Evolutionary conservation across 2,113 vertebrate species (phyloP).

Genomic region (Lycaon pictus): DNA sequence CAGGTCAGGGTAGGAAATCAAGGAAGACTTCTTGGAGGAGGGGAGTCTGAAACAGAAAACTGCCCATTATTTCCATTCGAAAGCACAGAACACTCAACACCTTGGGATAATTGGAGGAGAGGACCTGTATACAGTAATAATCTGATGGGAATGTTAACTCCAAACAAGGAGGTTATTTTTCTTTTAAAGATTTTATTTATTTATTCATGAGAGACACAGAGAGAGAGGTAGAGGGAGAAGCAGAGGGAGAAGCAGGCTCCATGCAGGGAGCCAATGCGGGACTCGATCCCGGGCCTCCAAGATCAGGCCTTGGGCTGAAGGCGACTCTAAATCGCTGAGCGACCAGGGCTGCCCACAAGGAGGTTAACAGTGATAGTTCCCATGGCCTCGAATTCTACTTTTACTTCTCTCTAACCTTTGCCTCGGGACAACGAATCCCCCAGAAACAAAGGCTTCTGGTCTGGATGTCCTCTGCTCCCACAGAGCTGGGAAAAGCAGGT

Average conservation of each 20-base stretch:
- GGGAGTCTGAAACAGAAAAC: neutral
- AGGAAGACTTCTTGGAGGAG: slow-evolving; percentile 15
- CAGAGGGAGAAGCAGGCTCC: too few species aligned
- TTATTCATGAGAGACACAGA: too few species aligned
- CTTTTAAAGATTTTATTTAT: too few species aligned
- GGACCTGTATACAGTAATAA: neutral
- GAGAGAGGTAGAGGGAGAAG: too few species aligned
- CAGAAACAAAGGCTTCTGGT: neutral
- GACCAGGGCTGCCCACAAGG: neutral
- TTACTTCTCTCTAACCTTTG: neutral
- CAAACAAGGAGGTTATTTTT: neutral
- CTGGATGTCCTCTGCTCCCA: neutral
- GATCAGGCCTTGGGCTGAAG: too few species aligned
- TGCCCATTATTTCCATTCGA: neutral
- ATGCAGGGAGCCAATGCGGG: too few species aligned
- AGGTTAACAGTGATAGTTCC: neutral
- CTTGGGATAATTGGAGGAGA: neutral
- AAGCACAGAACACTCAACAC: neutral
- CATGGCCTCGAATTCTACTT: neutral
- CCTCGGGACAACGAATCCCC: neutral
- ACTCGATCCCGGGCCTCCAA: too few species aligned
- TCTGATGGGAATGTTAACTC: neutral
- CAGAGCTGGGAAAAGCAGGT: neutral
- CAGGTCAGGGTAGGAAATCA: slow-evolving; percentile 18
- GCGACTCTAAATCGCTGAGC: too few species aligned